Percentiles rank a stretch among this genome's conserved stretches.
Evolutionary conservation across 2,113 vertebrate species (phyloP).

Genomic region (Zosterops japonicus): DNA sequence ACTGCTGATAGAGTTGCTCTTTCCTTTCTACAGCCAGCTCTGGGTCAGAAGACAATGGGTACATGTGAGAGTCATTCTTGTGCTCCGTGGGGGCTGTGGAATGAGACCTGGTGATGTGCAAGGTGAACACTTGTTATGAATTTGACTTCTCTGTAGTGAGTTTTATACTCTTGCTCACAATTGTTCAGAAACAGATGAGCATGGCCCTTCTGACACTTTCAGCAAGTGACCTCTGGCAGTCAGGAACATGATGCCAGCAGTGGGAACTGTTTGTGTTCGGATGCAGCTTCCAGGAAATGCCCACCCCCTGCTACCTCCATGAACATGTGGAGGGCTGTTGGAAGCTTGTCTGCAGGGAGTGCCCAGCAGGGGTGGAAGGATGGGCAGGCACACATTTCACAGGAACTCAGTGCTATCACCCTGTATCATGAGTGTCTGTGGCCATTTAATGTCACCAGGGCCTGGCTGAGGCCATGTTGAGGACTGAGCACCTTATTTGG

Average conservation of each 20-base stretch:
- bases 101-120: background rate
- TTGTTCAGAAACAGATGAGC: background rate
- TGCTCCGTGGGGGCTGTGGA: background rate
- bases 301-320: background rate
- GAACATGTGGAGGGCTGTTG: background rate
- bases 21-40: background rate
- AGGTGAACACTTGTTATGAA: background rate
- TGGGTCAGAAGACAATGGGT: background rate
- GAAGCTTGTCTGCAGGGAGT: background rate
- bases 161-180: background rate
- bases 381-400: background rate
- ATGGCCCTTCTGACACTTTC: background rate
- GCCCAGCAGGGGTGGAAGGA: background rate
- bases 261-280: background rate
- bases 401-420: background rate
- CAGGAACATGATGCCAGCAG: background rate
- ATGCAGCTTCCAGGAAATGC: background rate
- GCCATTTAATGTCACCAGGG: background rate
- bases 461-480: background rate
- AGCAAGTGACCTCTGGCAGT: background rate
- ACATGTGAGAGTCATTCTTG: background rate
- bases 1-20: background rate
- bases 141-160: background rate
- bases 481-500: background rate
- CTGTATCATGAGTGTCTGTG: background rate